phyloP scores from a whole-genome alignment of 2,888 invertebrate species.

The Coelopa pilipes region DNA sequence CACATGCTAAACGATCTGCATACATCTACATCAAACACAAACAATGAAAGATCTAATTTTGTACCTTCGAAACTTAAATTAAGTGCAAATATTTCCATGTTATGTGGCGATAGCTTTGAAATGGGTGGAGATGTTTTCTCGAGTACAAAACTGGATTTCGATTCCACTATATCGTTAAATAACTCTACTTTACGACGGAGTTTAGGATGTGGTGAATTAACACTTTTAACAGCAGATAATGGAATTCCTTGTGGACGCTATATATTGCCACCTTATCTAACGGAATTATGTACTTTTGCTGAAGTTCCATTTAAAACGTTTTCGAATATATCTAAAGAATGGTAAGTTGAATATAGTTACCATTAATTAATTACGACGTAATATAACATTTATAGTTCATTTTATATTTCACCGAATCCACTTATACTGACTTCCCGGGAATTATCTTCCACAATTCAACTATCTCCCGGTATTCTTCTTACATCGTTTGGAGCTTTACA shows the following conservation, averaged over 20 bases:
- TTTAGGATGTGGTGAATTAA: conserved; percentile 42
- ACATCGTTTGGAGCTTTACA: conserved; percentile 61
- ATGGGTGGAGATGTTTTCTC: conserved; percentile 55
- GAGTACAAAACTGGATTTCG: conserved; percentile 64
- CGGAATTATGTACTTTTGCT: conserved; percentile 58
- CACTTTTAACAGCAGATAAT: too few species aligned
- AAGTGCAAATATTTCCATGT: conserved; percentile 42
- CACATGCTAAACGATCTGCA: conserved; percentile 54
- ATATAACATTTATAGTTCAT: conserved; percentile 59
- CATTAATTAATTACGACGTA: too few species aligned
- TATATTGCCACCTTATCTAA: conserved; percentile 54
- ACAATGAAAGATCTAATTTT: conserved; percentile 58
- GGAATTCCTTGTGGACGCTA: conserved; percentile 40
- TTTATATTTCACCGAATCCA: too few species aligned
- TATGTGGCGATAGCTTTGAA: conserved; percentile 50
- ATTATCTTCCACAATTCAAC: conserved; percentile 59
- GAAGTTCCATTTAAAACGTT: conserved; percentile 59
- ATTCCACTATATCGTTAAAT: conserved; percentile 51
- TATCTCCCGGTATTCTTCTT: conserved; percentile 61
- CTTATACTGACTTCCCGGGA: conserved; percentile 60
- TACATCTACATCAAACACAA: too few species aligned
- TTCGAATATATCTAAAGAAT: conserved; percentile 54
- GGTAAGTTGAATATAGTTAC: too few species aligned
- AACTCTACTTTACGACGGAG: conserved; percentile 46
- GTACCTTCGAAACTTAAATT: conserved; percentile 55